These are phyloP conservation scores for Silurus aristotelis DNA, from an alignment of 2,797 vertebrate genomes.

Conservation along the genomic window DNA sequence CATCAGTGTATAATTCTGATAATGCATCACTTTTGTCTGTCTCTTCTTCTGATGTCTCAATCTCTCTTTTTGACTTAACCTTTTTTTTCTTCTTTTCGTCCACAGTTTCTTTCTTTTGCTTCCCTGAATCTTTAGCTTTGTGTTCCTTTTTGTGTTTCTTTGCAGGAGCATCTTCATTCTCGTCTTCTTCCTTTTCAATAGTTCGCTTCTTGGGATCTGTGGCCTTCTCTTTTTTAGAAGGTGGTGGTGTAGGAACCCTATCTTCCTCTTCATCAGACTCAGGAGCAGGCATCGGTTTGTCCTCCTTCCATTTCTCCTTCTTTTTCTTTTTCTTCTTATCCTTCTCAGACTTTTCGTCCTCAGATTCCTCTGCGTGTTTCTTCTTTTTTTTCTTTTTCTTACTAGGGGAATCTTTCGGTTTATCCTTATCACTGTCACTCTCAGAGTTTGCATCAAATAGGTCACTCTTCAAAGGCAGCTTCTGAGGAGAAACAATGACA, in stretches of 20 bases:
- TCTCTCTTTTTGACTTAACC: slow-evolving; percentile 70
- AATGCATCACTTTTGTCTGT: slow-evolving; percentile 66
- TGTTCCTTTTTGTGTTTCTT: slow-evolving; percentile 88
- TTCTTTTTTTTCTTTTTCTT: slow-evolving; percentile 90
- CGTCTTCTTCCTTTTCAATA: slow-evolving; percentile 81
- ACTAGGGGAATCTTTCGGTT: slow-evolving; percentile 66
- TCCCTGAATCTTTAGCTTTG: slow-evolving; percentile 73
- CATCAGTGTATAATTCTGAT: slow-evolving; percentile 66
- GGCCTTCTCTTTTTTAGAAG: slow-evolving; percentile 66
- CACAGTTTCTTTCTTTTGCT: slow-evolving; percentile 71
- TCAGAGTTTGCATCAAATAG: slow-evolving; percentile 90
- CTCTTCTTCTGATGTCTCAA: slow-evolving; percentile 70
- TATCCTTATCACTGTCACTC: slow-evolving; percentile 82
- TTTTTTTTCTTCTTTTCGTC: slow-evolving; percentile 81
- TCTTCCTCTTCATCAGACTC: slow-evolving; percentile 78
- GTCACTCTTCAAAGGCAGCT: slow-evolving; percentile 82
- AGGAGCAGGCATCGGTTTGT: slow-evolving; percentile 81
- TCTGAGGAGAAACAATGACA: slow-evolving; percentile 64
- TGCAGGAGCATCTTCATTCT: slow-evolving; percentile 82
- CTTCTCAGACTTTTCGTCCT: slow-evolving; percentile 58
- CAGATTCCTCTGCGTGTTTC: slow-evolving; percentile 64
- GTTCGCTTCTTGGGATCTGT: slow-evolving; percentile 81
- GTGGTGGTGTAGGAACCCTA: slow-evolving; percentile 37
- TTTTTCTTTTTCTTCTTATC: slow-evolving; percentile 83
- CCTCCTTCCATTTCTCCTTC: slow-evolving; percentile 79